phyloP scores from a whole-genome alignment of 2,888 invertebrate genomes.

The Eupithecia abbreviata region DNA sequence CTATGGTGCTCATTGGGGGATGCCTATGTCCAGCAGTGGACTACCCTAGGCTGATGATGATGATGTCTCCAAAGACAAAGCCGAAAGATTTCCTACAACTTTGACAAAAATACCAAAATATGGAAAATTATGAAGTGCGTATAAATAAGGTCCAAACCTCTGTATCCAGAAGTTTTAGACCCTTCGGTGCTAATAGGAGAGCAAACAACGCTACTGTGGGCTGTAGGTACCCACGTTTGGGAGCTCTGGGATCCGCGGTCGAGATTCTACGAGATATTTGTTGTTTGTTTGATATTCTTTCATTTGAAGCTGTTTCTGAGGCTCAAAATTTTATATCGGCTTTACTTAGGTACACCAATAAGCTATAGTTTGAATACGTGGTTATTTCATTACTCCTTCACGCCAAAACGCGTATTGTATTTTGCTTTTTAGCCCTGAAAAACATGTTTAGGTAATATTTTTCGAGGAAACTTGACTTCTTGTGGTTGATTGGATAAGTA shows the following conservation, averaged over 20 bases:
- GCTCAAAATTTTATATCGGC: not conserved
- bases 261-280: not conserved
- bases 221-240: constrained; percentile 1
- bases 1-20: too few relatives aligned
- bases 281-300: not conserved
- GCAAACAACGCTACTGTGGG: constrained; percentile 33
- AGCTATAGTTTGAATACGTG: not conserved
- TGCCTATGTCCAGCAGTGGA: too few relatives aligned
- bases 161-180: constrained; percentile 29
- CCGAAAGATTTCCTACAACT: not conserved
- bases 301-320: not conserved
- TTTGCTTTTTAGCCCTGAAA: too few relatives aligned
- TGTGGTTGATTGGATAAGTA: too few relatives aligned
- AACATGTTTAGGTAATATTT: too few relatives aligned
- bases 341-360: not conserved
- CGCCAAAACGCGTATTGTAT: not conserved
- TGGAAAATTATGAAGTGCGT: not conserved
- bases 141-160: constrained; percentile 11
- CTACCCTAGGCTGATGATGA: too few relatives aligned
- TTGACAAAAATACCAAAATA: not conserved
- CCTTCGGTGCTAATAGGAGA: constrained; percentile 27
- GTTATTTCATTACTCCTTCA: not conserved
- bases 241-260: not conserved
- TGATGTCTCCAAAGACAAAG: not conserved
- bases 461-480: too few relatives aligned